These are phyloP conservation scores for Chelon auratus DNA, from an alignment of 2,797 vertebrate genomes.

Conservation along the genomic window DNA sequence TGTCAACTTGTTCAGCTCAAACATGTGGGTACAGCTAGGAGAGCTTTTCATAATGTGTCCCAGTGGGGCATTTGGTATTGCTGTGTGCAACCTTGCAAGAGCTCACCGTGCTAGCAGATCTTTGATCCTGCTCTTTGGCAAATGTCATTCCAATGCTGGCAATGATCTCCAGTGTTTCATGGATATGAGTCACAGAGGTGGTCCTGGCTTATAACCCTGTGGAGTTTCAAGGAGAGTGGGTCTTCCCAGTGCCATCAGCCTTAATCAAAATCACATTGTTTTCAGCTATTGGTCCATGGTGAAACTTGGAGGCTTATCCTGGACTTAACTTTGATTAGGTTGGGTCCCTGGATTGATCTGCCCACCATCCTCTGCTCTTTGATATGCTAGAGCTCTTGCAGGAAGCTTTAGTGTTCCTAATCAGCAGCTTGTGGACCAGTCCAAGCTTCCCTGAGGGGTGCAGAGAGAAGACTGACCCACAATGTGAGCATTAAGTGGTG, in stretches of 20 bases:
- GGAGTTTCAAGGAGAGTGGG: constrained; percentile 57
- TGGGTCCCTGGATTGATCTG: constrained; percentile 44
- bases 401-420: constrained; percentile 69
- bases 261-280: constrained; percentile 75
- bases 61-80: constrained; percentile 28
- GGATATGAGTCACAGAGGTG: constrained; percentile 72
- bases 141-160: constrained; percentile 55
- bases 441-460: constrained; percentile 65
- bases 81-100: constrained; percentile 30
- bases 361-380: constrained; percentile 61
- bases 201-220: constrained; percentile 50
- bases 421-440: constrained; percentile 63
- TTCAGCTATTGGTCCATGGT: constrained; percentile 46
- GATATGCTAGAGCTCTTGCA: constrained; percentile 60
- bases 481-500: constrained; percentile 48
- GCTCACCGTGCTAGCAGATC: constrained; percentile 31
- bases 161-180: constrained; percentile 51
- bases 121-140: constrained; percentile 59
- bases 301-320: constrained; percentile 55
- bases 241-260: constrained; percentile 58
- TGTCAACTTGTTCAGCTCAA: constrained; percentile 58
- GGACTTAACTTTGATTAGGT: constrained; percentile 68
- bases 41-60: constrained; percentile 37
- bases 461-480: constrained; percentile 54
- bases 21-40: constrained; percentile 27